phyloP scores from a whole-genome alignment of 2,113 vertebrate species.

The Tetrao urogallus region DNA sequence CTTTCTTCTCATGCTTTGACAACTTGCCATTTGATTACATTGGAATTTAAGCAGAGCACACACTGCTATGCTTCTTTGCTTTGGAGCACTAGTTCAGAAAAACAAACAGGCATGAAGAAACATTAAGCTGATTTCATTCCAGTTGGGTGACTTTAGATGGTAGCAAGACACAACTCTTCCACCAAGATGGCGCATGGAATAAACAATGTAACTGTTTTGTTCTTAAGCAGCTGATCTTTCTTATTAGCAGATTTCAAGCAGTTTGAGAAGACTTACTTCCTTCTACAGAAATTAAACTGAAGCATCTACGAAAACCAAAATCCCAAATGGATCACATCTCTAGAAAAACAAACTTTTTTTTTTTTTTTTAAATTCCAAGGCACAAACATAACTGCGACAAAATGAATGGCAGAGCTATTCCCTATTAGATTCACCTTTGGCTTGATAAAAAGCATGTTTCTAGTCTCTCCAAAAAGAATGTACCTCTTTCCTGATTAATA shows the following conservation, averaged over 20 bases:
- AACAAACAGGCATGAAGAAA: background rate
- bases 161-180: background rate
- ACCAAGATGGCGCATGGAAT: background rate
- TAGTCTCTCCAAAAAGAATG: background rate
- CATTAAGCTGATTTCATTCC: background rate
- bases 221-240: background rate
- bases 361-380: background rate
- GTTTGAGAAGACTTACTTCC: background rate
- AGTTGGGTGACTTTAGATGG: background rate
- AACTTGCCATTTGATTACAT: background rate
- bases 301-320: background rate
- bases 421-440: background rate
- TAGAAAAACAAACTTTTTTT: background rate
- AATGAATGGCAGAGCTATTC: background rate
- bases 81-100: background rate
- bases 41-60: background rate
- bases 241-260: background rate
- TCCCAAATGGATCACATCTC: background rate
- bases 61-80: rapidly evolving
- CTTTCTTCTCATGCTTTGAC: background rate
- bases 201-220: background rate
- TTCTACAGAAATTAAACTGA: background rate
- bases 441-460: background rate
- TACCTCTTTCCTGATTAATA: background rate
- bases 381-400: background rate